These are phyloP conservation scores for Labia minor DNA, from an alignment of 2,888 invertebrate species.

Conservation along the genomic window DNA sequence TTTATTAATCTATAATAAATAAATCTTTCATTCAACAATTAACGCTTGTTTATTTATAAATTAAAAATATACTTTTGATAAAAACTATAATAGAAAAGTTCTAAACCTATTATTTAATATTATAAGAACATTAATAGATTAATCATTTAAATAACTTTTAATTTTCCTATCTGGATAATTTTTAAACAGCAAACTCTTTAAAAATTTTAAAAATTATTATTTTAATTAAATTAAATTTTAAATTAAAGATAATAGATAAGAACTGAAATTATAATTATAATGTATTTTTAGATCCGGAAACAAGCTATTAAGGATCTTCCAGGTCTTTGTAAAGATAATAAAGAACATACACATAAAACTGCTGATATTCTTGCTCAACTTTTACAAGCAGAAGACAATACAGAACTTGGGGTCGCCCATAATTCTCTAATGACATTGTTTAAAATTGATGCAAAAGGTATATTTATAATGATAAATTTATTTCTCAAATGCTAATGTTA, in stretches of 20 bases:
- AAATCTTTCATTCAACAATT: not conserved
- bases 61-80: no score
- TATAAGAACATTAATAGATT: no score
- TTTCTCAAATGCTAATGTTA: conserved; percentile 3
- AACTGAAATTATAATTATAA: no score
- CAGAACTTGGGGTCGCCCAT: conserved; percentile 74
- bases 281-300: conserved; percentile 74
- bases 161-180: no score
- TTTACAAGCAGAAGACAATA: conserved; percentile 71
- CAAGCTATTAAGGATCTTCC: conserved; percentile 90
- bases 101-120: no score
- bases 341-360: conserved; percentile 72
- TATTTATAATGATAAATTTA: conserved; percentile 15
- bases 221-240: no score
- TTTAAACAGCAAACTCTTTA: no score
- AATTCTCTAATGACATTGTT: conserved; percentile 69
- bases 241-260: no score
- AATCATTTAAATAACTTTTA: no score
- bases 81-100: no score
- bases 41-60: not conserved
- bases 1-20: conserved; percentile 16
- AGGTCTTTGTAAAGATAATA: conserved; percentile 70
- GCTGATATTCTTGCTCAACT: conserved; percentile 87
- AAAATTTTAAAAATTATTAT: no score
- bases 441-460: conserved; percentile 57